Percentiles rank a stretch among this genome's conserved stretches.
Conservation (phyloP, 1,140 invertebrate species). For the Zaprionus ornatus region DNA sequence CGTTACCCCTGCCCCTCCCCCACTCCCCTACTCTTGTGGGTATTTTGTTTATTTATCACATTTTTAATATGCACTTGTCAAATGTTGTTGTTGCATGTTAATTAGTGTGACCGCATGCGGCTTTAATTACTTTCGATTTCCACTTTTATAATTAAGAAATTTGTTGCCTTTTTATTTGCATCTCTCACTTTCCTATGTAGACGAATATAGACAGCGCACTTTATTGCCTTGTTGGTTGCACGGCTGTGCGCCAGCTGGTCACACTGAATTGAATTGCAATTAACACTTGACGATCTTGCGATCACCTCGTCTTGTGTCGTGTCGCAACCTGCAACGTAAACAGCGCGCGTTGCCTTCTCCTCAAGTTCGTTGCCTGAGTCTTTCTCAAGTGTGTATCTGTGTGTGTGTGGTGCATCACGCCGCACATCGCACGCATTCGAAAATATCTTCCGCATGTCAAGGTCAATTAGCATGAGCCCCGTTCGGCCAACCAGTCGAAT, state of each 20-base stretch:
- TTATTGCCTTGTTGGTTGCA: neutral
- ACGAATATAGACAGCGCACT: neutral
- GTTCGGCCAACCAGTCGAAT: conserved; percentile 19
- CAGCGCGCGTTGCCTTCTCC: neutral
- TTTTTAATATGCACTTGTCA: conserved; percentile 61
- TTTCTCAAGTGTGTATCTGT: neutral
- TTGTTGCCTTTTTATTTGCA: conserved; percentile 2
- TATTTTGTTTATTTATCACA: conserved; percentile 63
- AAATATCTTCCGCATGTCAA: conserved; percentile 78
- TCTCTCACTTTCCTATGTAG: neutral
- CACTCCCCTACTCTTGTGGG: conserved; percentile 10
- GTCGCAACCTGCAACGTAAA: conserved; percentile 3
- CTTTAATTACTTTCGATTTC: conserved; percentile 9
- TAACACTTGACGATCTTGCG: conserved; percentile 20
- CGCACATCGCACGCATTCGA: conserved; percentile 66
- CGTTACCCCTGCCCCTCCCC: neutral
- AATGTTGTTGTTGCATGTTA: conserved; percentile 27
- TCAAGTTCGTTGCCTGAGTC: conserved; percentile 6
- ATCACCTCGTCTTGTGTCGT: conserved; percentile 2
- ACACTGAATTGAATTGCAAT: conserved; percentile 55
- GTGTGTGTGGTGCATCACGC: conserved; percentile 56
- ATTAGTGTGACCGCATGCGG: conserved; percentile 49
- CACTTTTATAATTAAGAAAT: conserved; percentile 26
- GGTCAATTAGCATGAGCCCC: conserved; percentile 71
- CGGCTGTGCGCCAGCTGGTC: conserved; percentile 24